Conservation (phyloP, 1,140 invertebrate species). For the Scaptodrosophila lebanonensis region DNA sequence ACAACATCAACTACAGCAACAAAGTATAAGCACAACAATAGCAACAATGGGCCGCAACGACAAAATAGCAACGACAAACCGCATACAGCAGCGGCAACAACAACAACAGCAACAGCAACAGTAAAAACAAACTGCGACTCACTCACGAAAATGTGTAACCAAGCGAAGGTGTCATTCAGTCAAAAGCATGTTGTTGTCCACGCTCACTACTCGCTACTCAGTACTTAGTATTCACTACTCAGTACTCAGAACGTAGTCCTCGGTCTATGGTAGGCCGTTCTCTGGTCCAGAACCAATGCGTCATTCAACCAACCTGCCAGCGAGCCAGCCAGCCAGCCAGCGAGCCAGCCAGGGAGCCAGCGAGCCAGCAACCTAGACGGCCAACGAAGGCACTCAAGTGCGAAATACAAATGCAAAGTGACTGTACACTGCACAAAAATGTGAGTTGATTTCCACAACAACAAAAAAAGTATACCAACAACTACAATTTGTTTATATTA, state of each 20-base stretch:
- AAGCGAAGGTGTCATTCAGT: constrained; percentile 32
- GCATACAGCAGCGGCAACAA: constrained; percentile 5
- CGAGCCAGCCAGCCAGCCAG: no score
- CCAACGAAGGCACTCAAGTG: constrained; percentile 29
- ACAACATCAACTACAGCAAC: no score
- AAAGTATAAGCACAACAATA: constrained; percentile 8
- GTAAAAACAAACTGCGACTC: constrained; percentile 18
- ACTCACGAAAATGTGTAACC: constrained; percentile 25
- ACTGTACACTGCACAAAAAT: constrained; percentile 26
- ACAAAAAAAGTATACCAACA: no score
- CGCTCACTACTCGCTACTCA: neutral
- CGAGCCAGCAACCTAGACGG: no score
- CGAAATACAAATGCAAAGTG: constrained; percentile 37
- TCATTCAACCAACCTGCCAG: no score
- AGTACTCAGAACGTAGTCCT: no score
- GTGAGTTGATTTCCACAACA: constrained; percentile 4
- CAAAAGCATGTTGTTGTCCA: constrained; percentile 3
- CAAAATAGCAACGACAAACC: constrained; percentile 12
- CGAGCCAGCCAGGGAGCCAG: no score
- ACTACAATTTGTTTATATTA: no score
- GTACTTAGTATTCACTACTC: neutral
- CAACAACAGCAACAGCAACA: constrained; percentile 5
- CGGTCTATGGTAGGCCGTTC: no score
- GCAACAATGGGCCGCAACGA: constrained; percentile 11
- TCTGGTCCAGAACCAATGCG: no score